Evolutionary conservation across 2,888 invertebrate species (phyloP).

Genomic region (Diarsia rubi): DNA sequence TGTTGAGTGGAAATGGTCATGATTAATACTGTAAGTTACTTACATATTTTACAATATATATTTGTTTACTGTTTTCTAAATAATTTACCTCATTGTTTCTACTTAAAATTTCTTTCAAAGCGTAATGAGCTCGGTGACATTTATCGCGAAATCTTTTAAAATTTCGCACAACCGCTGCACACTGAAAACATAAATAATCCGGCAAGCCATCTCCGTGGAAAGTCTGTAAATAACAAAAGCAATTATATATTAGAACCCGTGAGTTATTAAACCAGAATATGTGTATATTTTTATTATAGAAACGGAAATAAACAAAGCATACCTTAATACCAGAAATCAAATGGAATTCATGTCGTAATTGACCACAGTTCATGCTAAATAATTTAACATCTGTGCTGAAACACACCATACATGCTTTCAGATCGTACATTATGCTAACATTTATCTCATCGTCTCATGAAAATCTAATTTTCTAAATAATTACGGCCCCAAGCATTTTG

Average conservation of each 20-base stretch:
- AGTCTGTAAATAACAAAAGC: constrained; percentile 74
- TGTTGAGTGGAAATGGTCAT: constrained; percentile 66
- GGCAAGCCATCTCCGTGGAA: constrained; percentile 78
- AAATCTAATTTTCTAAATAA: constrained; percentile 18
- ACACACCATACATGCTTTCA: constrained; percentile 84
- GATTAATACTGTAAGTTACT: background rate
- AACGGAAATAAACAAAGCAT: constrained; percentile 61
- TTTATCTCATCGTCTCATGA: constrained; percentile 39
- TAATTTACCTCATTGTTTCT: constrained; percentile 78
- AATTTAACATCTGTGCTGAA: constrained; percentile 80
- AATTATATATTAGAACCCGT: background rate
- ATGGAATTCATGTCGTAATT: constrained; percentile 80
- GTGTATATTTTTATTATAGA: background rate
- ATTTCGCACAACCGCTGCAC: constrained; percentile 76
- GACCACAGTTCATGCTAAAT: constrained; percentile 76
- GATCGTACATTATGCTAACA: constrained; percentile 75
- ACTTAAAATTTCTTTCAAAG: constrained; percentile 79
- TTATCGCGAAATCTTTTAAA: constrained; percentile 81
- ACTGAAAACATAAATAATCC: constrained; percentile 82
- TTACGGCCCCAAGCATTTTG: constrained; percentile 45
- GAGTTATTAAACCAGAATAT: background rate
- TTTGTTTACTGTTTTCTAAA: background rate
- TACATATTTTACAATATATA: background rate
- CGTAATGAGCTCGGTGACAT: constrained; percentile 83
- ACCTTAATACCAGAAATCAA: constrained; percentile 84